phyloP scores from a whole-genome alignment of 2,113 vertebrate genomes.

The Telmatochromis sp. region DNA sequence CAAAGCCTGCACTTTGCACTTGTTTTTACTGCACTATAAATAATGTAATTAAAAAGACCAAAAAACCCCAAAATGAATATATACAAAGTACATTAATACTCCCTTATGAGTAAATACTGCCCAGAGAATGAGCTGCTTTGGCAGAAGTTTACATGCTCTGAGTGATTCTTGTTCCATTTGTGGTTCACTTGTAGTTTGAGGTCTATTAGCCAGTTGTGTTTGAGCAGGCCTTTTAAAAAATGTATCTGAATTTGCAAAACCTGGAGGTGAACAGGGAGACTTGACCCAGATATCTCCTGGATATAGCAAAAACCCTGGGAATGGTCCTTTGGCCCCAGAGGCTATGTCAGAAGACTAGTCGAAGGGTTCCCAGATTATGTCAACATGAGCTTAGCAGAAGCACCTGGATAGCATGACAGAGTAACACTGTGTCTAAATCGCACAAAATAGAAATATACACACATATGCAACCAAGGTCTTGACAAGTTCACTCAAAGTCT shows the following conservation, averaged over 20 bases:
- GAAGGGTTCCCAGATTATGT: background rate
- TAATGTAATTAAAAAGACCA: background rate
- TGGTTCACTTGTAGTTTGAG: background rate
- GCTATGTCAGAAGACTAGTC: background rate
- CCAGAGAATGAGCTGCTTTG: background rate
- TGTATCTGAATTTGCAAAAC: background rate
- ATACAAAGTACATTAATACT: background rate
- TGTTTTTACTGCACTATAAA: background rate
- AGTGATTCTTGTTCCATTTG: background rate
- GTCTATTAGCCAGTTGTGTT: background rate
- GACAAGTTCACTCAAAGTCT: slow-evolving; percentile 32
- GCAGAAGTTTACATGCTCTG: background rate
- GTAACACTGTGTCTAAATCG: slow-evolving; percentile 4
- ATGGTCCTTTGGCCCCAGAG: background rate
- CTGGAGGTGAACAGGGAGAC: background rate
- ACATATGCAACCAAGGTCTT: slow-evolving; percentile 9
- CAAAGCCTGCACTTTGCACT: background rate
- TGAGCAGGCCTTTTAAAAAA: background rate
- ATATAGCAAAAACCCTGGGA: background rate
- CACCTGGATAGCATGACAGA: slow-evolving; percentile 35
- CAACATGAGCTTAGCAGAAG: slow-evolving; percentile 28
- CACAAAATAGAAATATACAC: background rate
- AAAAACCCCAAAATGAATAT: rapidly evolving
- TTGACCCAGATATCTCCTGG: background rate
- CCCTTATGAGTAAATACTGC: background rate